Base-by-base conservation (phyloP, 1,140 invertebrate genomes). In the Amyelois transitella region DNA sequence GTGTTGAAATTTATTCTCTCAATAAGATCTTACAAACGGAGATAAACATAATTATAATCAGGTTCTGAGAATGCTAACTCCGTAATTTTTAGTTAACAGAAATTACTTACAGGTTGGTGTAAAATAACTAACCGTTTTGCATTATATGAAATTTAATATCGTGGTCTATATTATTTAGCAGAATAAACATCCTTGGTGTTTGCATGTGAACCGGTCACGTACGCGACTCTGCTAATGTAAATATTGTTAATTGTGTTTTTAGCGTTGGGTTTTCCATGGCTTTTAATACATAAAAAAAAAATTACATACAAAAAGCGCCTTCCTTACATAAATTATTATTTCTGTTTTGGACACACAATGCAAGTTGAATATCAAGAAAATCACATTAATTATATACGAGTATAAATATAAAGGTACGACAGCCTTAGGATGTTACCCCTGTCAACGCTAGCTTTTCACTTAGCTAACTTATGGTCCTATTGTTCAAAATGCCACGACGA, bases 391-490 rank as follows among this genome's bases (percentile, higher is more conserved):
- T n/a, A n/a, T n/a, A n/a, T n/a, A n/a, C n/a, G n/a, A 6, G 25
- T 45, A 45, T 20, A 12, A 18, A 8, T 20, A 20, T 55, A 47
- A 58, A 70, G 67, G 67, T n/a, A n/a, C n/a, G n/a, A n/a, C 67
- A 71, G 65, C 58, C 49, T 43, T 55, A 67, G 68, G 68, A 67
- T 64, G 55, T 67, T 70, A 71, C 60, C 68, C 68, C 58, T 67
- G 64, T 67, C 68, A 70, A 62, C 64, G 64, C 57, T 64, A 65
- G 62, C 64, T 64, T 71, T 71, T 71, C 68, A 67, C 60, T 67
- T 62, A 62, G 62, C 55, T 65, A 67, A 71, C 55, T 71, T 71
- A 67, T 63, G 53, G 51, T 57, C 44, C 59, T 64, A 71, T 71
- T 71, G 64, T 71, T 67, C 57, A 51, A 53, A 60, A 64, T 64